Conservation (phyloP, 2,888 invertebrate species). For the Melinaea marsaeus region DNA sequence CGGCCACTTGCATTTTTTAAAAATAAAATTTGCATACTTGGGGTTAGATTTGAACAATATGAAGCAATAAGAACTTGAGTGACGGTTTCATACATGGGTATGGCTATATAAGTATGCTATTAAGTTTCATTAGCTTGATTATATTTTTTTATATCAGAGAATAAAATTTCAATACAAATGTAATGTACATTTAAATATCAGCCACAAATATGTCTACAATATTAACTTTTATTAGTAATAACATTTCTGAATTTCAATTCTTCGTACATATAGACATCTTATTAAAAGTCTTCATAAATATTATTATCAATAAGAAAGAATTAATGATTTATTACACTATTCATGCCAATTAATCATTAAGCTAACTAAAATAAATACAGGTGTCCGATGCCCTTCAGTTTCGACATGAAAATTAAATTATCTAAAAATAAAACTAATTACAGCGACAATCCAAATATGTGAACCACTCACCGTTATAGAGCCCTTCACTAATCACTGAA, state of each 20-base stretch:
- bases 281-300: too few species aligned
- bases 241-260: too few species aligned
- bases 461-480: conserved; percentile 32
- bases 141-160: too few species aligned
- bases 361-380: background rate
- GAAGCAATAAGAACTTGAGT: conserved; percentile 23
- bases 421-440: conserved; percentile 17
- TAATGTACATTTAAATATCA: background rate
- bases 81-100: conserved; percentile 14
- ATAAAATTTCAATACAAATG: too few species aligned
- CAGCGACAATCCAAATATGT: conserved; percentile 29
- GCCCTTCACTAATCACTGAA: conserved; percentile 39
- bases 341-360: too few species aligned
- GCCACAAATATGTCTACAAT: too few species aligned
- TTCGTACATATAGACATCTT: too few species aligned
- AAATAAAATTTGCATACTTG: conserved; percentile 75
- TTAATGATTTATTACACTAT: too few species aligned
- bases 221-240: too few species aligned
- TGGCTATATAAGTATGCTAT: conserved; percentile 7
- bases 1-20: conserved; percentile 68
- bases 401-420: conserved; percentile 7
- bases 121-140: too few species aligned
- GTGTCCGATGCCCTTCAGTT: background rate
- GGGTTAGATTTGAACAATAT: conserved; percentile 39
- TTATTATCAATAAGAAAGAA: too few species aligned